Percentiles rank a stretch among this genome's conserved stretches.
These are phyloP conservation scores for Acrobasis consociella DNA, from an alignment of 2,888 invertebrate species.

Conservation along the genomic window DNA sequence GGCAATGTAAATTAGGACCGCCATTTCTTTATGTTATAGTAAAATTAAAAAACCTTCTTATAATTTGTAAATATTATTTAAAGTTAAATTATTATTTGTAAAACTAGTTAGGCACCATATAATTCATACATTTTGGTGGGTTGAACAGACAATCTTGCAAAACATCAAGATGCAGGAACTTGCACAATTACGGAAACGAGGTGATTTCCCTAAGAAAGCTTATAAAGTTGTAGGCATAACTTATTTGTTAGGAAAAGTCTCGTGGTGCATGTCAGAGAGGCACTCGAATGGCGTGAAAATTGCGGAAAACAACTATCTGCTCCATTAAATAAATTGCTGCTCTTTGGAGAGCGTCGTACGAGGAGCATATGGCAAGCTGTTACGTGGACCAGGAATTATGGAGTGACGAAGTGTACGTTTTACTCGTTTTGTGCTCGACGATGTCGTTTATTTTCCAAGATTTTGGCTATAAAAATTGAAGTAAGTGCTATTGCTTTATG, in stretches of 20 bases:
- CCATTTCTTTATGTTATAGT: too few relatives aligned
- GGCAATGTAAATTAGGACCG: too few relatives aligned
- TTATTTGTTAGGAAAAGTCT: conserved; percentile 20
- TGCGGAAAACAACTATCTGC: conserved; percentile 52
- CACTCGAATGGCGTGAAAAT: conserved; percentile 44
- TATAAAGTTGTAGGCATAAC: conserved; percentile 13
- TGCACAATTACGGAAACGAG: too few relatives aligned
- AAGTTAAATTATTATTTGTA: too few relatives aligned
- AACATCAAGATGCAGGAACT: too few relatives aligned
- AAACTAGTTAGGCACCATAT: too few relatives aligned
- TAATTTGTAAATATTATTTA: too few relatives aligned
- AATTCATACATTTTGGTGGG: too few relatives aligned
- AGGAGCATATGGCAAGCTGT: conserved; percentile 52
- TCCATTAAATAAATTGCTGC: conserved; percentile 72
- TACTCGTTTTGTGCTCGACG: conserved; percentile 1
- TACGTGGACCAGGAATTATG: conserved; percentile 47
- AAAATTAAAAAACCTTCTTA: too few relatives aligned
- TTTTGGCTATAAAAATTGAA: neutral
- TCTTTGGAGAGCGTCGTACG: conserved; percentile 51
- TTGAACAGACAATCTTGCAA: too few relatives aligned
- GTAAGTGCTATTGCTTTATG: too few relatives aligned
- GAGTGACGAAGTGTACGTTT: conserved; percentile 36
- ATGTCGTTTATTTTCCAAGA: neutral
- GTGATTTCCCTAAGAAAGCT: too few relatives aligned
- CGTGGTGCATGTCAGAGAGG: conserved; percentile 34